Evolutionary conservation across 2,797 vertebrate genomes (phyloP).

Genomic region (Oreortyx pictus): DNA sequence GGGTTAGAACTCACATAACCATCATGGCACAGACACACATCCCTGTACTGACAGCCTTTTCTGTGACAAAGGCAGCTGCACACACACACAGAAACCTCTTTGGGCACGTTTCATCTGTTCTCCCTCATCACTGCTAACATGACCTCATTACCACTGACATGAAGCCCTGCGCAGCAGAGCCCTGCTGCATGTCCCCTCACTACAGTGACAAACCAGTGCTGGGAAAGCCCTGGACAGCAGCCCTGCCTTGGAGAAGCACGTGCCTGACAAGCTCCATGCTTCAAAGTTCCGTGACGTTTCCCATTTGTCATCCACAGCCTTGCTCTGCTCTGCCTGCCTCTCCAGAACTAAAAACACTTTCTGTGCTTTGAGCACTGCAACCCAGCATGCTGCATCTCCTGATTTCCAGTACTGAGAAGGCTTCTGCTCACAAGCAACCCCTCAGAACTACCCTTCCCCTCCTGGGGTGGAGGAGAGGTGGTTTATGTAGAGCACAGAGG

Average conservation of each 20-base stretch:
- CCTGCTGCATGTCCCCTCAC: rapidly evolving
- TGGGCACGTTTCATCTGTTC: background rate
- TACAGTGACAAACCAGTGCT: rapidly evolving
- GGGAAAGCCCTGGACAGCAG: background rate
- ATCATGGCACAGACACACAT: background rate
- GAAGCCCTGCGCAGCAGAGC: background rate
- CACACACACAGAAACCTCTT: background rate
- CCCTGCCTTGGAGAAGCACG: background rate
- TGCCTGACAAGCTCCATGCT: background rate
- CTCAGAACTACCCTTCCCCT: background rate
- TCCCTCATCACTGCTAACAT: background rate
- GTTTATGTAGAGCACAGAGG: background rate
- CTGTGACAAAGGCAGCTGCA: background rate
- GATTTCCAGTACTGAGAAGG: background rate
- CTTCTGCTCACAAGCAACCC: background rate
- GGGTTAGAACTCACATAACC: background rate
- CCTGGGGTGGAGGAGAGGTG: background rate
- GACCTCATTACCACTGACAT: background rate
- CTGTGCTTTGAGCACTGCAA: background rate
- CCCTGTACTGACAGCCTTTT: background rate
- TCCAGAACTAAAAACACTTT: background rate
- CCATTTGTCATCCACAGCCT: background rate
- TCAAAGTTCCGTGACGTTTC: background rate
- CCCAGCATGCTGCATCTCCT: background rate
- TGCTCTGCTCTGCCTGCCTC: background rate